Conservation (phyloP, 1,140 invertebrate species). For the Druon quercuslanigerum region DNA sequence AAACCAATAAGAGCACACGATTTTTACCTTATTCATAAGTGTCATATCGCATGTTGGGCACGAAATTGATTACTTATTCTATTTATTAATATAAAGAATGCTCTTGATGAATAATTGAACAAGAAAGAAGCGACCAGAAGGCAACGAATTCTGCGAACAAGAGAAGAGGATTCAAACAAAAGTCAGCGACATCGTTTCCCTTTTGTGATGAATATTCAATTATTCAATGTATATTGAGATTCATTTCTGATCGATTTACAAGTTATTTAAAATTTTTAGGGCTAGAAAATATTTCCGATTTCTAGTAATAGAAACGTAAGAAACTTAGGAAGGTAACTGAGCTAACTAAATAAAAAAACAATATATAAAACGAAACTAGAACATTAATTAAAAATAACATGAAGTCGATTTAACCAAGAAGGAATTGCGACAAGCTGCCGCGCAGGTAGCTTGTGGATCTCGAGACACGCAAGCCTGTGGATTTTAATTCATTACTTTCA, state of each 20-base stretch:
- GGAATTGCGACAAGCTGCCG: slow-evolving; percentile 56
- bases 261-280: not conserved
- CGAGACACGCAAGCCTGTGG: slow-evolving; percentile 56
- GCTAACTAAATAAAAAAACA: not conserved
- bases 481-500: slow-evolving; percentile 58
- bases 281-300: not conserved
- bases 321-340: not conserved
- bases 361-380: slow-evolving; percentile 39
- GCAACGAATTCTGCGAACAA: not conserved
- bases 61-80: not conserved
- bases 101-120: slow-evolving; percentile 8
- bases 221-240: slow-evolving; percentile 3
- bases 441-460: slow-evolving; percentile 53
- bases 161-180: not conserved
- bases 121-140: not conserved
- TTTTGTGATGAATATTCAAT: slow-evolving; percentile 10
- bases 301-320: slow-evolving; percentile 5
- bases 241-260: not conserved
- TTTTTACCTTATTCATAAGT: too few relatives aligned
- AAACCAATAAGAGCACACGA: too few relatives aligned
- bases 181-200: slow-evolving; percentile 4
- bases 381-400: slow-evolving; percentile 69
- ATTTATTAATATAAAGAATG: slow-evolving; percentile 11
- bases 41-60: too few relatives aligned
- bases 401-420: slow-evolving; percentile 52